Conservation (phyloP, 2,888 invertebrate genomes). For the Synergus japonicus region DNA sequence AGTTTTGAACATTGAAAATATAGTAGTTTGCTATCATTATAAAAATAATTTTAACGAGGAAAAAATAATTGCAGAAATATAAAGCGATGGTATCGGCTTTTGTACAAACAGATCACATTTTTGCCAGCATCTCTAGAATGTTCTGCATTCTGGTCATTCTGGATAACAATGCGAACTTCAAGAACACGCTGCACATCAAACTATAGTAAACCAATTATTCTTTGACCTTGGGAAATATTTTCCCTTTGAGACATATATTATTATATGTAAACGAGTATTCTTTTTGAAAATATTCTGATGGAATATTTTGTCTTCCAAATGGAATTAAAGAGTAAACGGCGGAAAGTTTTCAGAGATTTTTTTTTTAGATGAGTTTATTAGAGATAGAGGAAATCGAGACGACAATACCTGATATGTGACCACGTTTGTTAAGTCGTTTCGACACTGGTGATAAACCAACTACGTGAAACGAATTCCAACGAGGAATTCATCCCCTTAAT, state of each 20-base stretch:
- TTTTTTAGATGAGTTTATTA: neutral
- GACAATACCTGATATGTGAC: neutral
- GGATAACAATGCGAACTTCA: conserved; percentile 1
- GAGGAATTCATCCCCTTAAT: neutral
- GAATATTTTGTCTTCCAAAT: neutral
- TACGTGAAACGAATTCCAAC: neutral
- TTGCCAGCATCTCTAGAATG: neutral
- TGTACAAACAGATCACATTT: conserved; percentile 6
- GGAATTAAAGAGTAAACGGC: neutral
- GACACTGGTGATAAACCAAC: neutral
- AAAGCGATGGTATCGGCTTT: neutral
- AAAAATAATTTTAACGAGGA: neutral
- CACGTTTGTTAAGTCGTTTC: neutral
- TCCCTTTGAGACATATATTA: neutral
- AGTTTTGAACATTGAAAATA: neutral
- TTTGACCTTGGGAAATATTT: neutral
- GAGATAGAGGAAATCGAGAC: neutral
- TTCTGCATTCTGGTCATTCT: conserved; percentile 12
- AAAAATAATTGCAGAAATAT: no score
- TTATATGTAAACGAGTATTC: neutral
- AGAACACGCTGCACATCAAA: neutral
- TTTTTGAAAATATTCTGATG: neutral
- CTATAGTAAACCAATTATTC: neutral
- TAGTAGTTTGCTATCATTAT: neutral
- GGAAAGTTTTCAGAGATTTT: neutral